Conservation (phyloP, 2,888 invertebrate genomes). For the Cataglyphis altisquamis region DNA sequence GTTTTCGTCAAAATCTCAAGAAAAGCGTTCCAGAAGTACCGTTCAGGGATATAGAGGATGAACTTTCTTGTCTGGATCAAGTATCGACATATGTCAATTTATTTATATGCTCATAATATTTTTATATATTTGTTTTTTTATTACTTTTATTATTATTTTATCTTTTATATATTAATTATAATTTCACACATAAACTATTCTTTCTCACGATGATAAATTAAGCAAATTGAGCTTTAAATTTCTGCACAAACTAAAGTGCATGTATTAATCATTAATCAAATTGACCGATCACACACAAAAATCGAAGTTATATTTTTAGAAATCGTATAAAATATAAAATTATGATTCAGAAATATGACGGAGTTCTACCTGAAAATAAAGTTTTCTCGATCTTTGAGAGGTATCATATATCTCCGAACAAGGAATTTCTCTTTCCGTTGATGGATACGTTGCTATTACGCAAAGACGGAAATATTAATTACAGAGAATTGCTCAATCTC, state of each 20-base stretch:
- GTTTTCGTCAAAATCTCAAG: conserved; percentile 68
- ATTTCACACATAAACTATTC: background rate
- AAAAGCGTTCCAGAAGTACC: conserved; percentile 58
- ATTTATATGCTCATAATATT: background rate
- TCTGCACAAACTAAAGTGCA: background rate
- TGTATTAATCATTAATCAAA: conserved; percentile 3
- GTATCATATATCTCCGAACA: conserved; percentile 57
- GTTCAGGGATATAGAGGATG: conserved; percentile 64
- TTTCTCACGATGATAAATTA: background rate
- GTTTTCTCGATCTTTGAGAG: conserved; percentile 53
- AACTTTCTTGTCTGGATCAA: conserved; percentile 61
- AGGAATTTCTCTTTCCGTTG: conserved; percentile 52
- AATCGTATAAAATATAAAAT: background rate
- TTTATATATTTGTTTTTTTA: background rate
- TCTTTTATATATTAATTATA: conserved; percentile 5
- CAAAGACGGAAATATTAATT: conserved; percentile 61
- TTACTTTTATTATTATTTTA: conserved; percentile 11
- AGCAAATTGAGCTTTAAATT: background rate
- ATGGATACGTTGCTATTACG: conserved; percentile 66
- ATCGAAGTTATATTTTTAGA: background rate
- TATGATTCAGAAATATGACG: conserved; percentile 50
- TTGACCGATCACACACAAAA: background rate
- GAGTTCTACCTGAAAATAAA: conserved; percentile 58
- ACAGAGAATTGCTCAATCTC: conserved; percentile 66
- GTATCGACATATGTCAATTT: conserved; percentile 28